phyloP scores from a whole-genome alignment of 2,797 vertebrate species.

The Potorous gilbertii region DNA sequence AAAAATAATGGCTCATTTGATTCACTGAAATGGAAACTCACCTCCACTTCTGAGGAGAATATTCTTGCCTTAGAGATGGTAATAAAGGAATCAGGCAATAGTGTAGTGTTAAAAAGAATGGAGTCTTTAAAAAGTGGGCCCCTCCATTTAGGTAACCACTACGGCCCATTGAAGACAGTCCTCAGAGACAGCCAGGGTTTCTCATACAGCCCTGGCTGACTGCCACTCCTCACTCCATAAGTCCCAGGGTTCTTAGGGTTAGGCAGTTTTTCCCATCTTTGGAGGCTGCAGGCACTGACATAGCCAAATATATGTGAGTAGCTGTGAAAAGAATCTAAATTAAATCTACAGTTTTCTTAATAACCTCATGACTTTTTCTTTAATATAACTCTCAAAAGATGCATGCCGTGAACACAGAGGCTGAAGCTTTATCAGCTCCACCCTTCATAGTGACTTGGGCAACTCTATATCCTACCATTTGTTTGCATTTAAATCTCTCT shows the following conservation, averaged over 20 bases:
- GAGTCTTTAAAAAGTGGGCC: neutral
- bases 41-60: neutral
- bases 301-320: neutral
- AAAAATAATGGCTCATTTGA: constrained; percentile 5
- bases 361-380: constrained; percentile 4
- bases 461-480: neutral
- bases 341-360: constrained; percentile 4
- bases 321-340: constrained; percentile 20
- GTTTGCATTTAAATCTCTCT: constrained; percentile 54
- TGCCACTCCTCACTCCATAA: neutral
- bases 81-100: neutral
- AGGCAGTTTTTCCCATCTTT: constrained; percentile 20
- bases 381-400: neutral
- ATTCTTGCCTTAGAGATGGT: neutral
- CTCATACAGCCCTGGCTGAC: fast-evolving
- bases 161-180: too few species aligned
- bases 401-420: neutral
- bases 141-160: neutral
- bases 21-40: neutral
- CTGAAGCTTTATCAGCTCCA: neutral
- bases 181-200: neutral
- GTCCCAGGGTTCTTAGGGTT: neutral
- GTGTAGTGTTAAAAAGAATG: neutral
- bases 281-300: neutral
- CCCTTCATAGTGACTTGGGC: neutral